These are phyloP conservation scores for Junonia oenone DNA, from an alignment of 2,888 invertebrate species.

Conservation along the genomic window DNA sequence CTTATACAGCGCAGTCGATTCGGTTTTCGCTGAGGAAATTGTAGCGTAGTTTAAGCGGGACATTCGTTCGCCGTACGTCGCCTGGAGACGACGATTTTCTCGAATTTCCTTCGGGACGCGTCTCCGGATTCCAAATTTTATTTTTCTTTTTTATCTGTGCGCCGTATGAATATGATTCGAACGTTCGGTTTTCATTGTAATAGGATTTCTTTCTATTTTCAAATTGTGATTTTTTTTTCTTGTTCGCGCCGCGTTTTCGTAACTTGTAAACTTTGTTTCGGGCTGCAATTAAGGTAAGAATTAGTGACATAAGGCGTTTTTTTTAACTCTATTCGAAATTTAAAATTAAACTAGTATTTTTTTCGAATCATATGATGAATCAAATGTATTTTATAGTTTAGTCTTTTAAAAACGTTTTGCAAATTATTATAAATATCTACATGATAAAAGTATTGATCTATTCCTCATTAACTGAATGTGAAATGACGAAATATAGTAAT, in stretches of 20 bases:
- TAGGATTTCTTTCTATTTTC: slow-evolving; percentile 29
- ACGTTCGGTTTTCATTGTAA: slow-evolving; percentile 37
- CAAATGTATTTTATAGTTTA: no score
- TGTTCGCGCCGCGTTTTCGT: slow-evolving; percentile 37
- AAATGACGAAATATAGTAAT: no score
- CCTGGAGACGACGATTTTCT: slow-evolving; percentile 76
- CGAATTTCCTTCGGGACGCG: slow-evolving; percentile 77
- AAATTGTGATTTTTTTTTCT: slow-evolving; percentile 19
- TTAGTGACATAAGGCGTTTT: slow-evolving; percentile 8
- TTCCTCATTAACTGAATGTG: no score
- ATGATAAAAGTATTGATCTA: no score
- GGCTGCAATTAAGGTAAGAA: slow-evolving; percentile 23
- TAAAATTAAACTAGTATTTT: neutral
- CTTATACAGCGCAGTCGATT: slow-evolving; percentile 77
- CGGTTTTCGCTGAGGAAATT: slow-evolving; percentile 78
- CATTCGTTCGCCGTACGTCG: slow-evolving; percentile 76
- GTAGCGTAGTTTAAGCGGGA: slow-evolving; percentile 77
- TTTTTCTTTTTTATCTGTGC: slow-evolving; percentile 49
- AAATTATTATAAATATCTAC: no score
- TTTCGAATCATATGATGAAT: neutral
- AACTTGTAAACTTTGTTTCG: slow-evolving; percentile 24
- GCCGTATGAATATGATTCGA: slow-evolving; percentile 45
- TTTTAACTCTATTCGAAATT: neutral
- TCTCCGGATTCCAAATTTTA: slow-evolving; percentile 70
- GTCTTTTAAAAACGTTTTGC: no score